Base-by-base conservation (phyloP, 2,113 vertebrate genomes). In the Andinoacara biseriatus region DNA sequence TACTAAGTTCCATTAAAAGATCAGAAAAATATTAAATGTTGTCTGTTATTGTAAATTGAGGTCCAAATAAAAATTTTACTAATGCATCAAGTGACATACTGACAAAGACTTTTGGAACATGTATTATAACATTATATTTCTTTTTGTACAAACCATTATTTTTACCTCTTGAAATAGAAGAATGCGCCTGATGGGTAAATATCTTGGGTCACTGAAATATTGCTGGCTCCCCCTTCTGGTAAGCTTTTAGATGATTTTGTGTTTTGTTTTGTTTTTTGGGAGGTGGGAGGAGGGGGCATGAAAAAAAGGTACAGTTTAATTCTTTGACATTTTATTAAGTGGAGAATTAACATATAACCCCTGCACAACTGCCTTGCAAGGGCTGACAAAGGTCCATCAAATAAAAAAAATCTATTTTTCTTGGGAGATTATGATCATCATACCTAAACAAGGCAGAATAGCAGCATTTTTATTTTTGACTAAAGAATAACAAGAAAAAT, bases 201-300 rank as follows among this genome's bases (percentile, higher is more conserved):
- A 11, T 20, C 24, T 69, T 9, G 20, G 13, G 20, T 24, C 22
- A 57, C 2, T 43, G 10, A 86, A 86, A 7, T 8, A 40, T 5
- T 82, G 26, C n/a, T 58, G 76, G 88, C 86, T 5, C 91, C 91
- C 80, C 29, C 91, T 78, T 54, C 80, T 91, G 91, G 82, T 74
- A 2, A 38, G 5, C 74, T 10, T 11, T 7, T 6, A 38, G n/a
- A 29, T 26, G 5, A 46, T 33, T 13, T 5, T 26, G 60, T 72
- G 17, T 35, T n/a, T 18, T 58, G 5, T 31, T 7, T 33, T 33
- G 0, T 7, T 33, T 7, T 33, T 33, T 33, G 26, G 26, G 26
- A 3, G 26, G 26, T 26, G 26, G n/a, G n/a, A n/a, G n/a, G n/a
- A n/a, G n/a, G n/a, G 58, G n/a, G 52, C 54, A 31, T 82, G 14